Base-by-base conservation (phyloP, 2,113 vertebrate genomes). In the Thryonomys swinderianus region DNA sequence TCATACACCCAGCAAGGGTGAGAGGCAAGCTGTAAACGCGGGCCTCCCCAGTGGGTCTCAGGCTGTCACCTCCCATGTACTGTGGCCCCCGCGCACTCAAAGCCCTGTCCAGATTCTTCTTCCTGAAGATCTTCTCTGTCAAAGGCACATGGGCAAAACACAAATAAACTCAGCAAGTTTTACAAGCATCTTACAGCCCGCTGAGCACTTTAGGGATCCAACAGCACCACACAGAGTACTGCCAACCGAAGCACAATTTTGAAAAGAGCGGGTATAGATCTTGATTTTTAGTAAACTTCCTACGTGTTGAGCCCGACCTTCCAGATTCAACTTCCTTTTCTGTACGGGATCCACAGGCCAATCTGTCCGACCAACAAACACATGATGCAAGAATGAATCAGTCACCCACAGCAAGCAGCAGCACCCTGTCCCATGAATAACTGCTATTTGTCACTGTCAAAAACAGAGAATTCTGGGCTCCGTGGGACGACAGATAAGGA, bases 221-320 rank as follows among this genome's bases (percentile, higher is more conserved):
- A 76, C 0, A 42, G 73, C 21, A 91, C 55, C 80, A 61, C 16
- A 55, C 10, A 51, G 16, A 90, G 32, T 55, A 40, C 59, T 45
- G 83, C 37, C 59, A 76, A 67, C 1, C 84, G 67, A 91, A 78
- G 40, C 34, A 66, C 13, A 89, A 73, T 67, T 88, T 66, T 89
- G 32, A 95, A 89, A 21, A 37, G 59, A 82, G 30, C 82, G 4
- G 27, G 21, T 93, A 51, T 67, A 78, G 67, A 86, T 66, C 67
- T 66, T 69, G 2, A 84, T 57, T 88, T 93, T 95, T 91, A 89
- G 55, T 59, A 81, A 94, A 45, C 40, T 64, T 93, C 73, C 71
- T 79, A n/a, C 79, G 89, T 88, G 67, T 62, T 30, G 53, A 93
- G n/a, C 8, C 27, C 81, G 73, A 45, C 25, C 64, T 82, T 80